Evolutionary conservation across 30 jellyfish, hydroid and myxozoan species (phyloP), one percentile per base, ranked within the genome.

Genomic region (Cassiopea andromeda): DNA sequence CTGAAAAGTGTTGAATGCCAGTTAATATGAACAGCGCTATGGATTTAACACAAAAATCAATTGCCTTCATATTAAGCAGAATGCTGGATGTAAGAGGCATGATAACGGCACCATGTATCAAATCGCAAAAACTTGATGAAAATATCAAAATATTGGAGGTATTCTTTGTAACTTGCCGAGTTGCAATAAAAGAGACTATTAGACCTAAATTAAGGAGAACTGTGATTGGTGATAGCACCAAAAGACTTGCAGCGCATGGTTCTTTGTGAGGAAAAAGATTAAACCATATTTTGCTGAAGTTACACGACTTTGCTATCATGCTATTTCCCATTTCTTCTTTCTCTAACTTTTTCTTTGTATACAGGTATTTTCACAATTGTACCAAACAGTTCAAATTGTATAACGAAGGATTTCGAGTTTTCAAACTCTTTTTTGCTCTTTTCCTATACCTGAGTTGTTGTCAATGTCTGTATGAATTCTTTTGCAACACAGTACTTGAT

Each of bases 141-240:
- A 77, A 8, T 19, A 77, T 77, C 1, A 77, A 7, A 1, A 77
- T 10, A 69, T 77, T 77, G 18, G 86, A 48, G 1, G 86, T 48
- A 27, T 77, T 77, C 15, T 77, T 69, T 1, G 86, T 77, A 14
- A 50, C 86, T 49, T 77, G 86, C 8, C 54, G 27, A 2, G 86
- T 77, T 10, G 59, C 70, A 48, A 77, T 59, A 54, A 77, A 8
- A 4, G 86, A 54, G 1, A 54, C 46, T 1, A 77, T 77, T 74
- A 77, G 70, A 15, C 7, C 6, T 13, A 77, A 9, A 17, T 77
- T 77, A 13, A 44, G 38, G 54, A 77, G 15, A 8, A 60, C 50
- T 1, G 54, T 16, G 1, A 77, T 38, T 2, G 86, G 86, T 2
- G 86, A 70, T 1, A 70, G 5, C 27, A 38, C 54, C 49, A 70